Evolutionary conservation across 2,797 vertebrate species (phyloP).

Genomic region (Pangasius macronema): DNA sequence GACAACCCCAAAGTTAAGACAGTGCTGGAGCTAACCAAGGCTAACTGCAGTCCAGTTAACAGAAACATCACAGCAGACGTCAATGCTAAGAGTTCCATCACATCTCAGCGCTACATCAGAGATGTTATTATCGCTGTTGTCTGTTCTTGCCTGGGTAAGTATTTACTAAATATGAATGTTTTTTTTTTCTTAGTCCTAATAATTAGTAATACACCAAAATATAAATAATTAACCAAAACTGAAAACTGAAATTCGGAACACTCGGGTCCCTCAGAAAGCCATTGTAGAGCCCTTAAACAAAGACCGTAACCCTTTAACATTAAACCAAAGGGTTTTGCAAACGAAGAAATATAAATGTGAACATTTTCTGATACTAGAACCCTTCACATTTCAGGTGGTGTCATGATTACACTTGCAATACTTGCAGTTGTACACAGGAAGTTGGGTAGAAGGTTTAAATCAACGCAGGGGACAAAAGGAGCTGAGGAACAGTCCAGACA

Average conservation of each 20-base stretch:
- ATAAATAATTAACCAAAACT: neutral
- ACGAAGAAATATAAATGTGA: neutral
- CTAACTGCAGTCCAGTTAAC: constrained; percentile 75
- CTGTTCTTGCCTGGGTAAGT: constrained; percentile 82
- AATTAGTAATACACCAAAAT: neutral
- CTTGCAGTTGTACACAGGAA: constrained; percentile 73
- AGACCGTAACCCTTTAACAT: neutral
- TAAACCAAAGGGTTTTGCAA: neutral
- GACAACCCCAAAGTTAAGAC: constrained; percentile 64
- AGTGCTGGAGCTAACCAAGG: constrained; percentile 74
- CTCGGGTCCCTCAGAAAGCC: neutral
- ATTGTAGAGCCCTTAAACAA: neutral
- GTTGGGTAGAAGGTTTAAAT: constrained; percentile 62
- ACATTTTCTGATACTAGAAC: neutral
- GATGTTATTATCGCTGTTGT: constrained; percentile 77
- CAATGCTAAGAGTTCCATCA: constrained; percentile 60
- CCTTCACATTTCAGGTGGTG: constrained; percentile 63
- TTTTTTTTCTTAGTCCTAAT: neutral
- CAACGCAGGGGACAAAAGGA: constrained; percentile 51
- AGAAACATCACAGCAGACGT: constrained; percentile 71
- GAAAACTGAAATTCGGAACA: neutral
- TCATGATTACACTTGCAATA: constrained; percentile 72
- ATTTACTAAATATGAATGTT: neutral
- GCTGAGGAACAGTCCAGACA: constrained; percentile 52
- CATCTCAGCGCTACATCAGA: constrained; percentile 66